Evolutionary conservation across 2,797 vertebrate species (phyloP).

Genomic region (Aselliscus stoliczkanus): DNA sequence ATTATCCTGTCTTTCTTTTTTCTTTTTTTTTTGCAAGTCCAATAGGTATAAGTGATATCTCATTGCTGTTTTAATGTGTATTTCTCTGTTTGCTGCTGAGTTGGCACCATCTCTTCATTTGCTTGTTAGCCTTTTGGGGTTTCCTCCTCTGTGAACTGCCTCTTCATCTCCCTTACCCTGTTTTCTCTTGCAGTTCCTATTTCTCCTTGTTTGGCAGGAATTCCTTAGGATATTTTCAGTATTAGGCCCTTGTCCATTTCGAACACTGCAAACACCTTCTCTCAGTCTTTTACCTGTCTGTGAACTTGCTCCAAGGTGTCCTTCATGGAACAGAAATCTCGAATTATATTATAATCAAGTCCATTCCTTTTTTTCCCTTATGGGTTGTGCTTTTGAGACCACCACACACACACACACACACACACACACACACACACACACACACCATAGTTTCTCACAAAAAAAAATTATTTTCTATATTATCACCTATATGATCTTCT

Average conservation of each 20-base stretch:
- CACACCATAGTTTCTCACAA: not conserved
- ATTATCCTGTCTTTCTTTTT: rapidly evolving
- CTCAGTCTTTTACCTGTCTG: not conserved
- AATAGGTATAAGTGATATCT: rapidly evolving
- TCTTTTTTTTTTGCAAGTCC: not conserved
- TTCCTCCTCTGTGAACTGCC: not conserved
- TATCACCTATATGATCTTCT: not conserved
- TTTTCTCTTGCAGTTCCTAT: not conserved
- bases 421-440: not conserved
- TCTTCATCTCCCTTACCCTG: not conserved
- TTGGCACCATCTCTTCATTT: not conserved
- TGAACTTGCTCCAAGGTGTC: not conserved
- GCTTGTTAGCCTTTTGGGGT: not conserved
- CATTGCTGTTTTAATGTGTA: not conserved
- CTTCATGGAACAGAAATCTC: not conserved
- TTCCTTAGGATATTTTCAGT: not conserved
- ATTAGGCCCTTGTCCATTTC: not conserved
- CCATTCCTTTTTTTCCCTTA: not conserved
- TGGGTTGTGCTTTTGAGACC: not conserved
- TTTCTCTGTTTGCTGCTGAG: not conserved
- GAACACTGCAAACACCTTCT: not conserved
- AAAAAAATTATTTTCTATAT: not conserved
- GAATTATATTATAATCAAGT: not conserved
- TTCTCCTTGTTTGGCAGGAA: not conserved
- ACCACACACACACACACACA: not conserved